Evolutionary conservation across 2,888 invertebrate genomes (phyloP).

Genomic region (Myopa tessellatipennis): DNA sequence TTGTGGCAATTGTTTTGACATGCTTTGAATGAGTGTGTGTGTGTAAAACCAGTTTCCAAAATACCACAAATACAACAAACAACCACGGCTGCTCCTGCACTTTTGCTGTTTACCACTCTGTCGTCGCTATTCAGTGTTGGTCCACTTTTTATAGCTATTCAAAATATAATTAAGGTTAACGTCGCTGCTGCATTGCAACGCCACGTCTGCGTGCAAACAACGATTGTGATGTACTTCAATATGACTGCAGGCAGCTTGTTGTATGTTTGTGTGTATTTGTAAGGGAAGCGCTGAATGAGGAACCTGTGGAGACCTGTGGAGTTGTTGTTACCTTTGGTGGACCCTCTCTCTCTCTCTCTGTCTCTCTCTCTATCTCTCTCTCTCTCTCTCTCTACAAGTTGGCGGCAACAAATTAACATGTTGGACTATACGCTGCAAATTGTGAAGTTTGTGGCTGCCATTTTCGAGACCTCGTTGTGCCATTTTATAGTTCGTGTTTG

Average conservation of each 20-base stretch:
- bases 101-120: not conserved
- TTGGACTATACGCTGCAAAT: not conserved
- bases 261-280: conserved; percentile 33
- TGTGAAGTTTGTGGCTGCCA: not conserved
- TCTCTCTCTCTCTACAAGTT: too few species aligned
- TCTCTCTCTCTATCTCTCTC: too few species aligned
- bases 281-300: conserved; percentile 5
- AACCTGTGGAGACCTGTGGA: not conserved
- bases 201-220: conserved; percentile 15
- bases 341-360: not conserved
- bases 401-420: conserved; percentile 17
- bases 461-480: not conserved
- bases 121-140: too few species aligned
- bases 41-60: conserved; percentile 7
- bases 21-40: not conserved
- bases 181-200: conserved; percentile 19
- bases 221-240: conserved; percentile 33
- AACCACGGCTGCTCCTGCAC: not conserved
- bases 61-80: not conserved
- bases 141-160: conserved; percentile 19
- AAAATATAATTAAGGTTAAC: conserved; percentile 36
- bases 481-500: not conserved
- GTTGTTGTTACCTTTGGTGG: not conserved
- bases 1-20: conserved; percentile 8
- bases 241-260: conserved; percentile 40